Evolutionary conservation across 2,888 invertebrate species (phyloP).

Genomic region (Phorcus lineatus): DNA sequence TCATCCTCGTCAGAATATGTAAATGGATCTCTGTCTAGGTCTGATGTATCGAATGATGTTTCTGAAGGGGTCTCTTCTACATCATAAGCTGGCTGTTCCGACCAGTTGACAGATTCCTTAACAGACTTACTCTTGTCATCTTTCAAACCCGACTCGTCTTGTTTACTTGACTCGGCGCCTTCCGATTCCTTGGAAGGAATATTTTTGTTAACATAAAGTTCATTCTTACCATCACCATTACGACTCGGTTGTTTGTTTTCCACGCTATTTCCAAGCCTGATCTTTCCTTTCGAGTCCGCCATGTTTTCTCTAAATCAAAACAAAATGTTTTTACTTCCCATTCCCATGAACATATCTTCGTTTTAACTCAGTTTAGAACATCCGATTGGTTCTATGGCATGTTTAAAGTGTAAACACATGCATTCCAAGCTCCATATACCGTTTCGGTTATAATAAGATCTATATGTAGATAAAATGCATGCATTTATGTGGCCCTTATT

Average conservation of each 20-base stretch:
- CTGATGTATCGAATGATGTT: not conserved
- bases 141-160: not conserved
- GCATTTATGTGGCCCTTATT: not conserved
- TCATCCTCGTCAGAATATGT: conserved; percentile 19
- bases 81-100: not conserved
- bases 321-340: not conserved
- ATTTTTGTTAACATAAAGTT: not conserved
- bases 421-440: too few relatives aligned
- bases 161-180: not conserved
- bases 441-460: too few relatives aligned
- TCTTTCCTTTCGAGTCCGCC: not conserved
- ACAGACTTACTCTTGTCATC: too few relatives aligned
- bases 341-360: not conserved
- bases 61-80: not conserved
- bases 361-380: too few relatives aligned
- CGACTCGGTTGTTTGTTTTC: too few relatives aligned
- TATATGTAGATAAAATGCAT: not conserved
- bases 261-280: too few relatives aligned
- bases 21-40: not conserved
- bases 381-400: too few relatives aligned
- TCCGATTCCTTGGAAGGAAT: not conserved
- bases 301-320: conserved; percentile 3
- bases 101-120: too few relatives aligned
- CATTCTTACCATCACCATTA: not conserved
- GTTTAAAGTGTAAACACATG: too few relatives aligned